Conservation (phyloP, 1,140 invertebrate species). For the Helicoverpa armigera region DNA sequence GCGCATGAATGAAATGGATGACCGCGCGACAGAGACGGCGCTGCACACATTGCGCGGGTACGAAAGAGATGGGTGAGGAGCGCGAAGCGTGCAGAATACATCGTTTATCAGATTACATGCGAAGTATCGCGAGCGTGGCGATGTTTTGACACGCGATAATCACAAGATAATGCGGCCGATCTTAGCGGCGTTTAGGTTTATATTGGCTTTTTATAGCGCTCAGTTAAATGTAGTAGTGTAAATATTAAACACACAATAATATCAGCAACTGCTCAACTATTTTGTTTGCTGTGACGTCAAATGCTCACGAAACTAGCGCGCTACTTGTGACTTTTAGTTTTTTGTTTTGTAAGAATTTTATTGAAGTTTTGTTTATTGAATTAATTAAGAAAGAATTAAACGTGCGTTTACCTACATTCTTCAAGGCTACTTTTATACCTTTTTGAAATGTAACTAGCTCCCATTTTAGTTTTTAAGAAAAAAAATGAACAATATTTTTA, state of each 20-base stretch:
- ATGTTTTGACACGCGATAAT: slow-evolving; percentile 88
- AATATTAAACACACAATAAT: slow-evolving; percentile 61
- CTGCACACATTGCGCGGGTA: slow-evolving; percentile 51
- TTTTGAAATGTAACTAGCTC: neutral
- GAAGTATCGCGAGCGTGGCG: slow-evolving; percentile 86
- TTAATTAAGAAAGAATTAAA: neutral
- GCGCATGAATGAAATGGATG: slow-evolving; percentile 87
- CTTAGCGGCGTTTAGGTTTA: slow-evolving; percentile 84
- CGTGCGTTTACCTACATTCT: neutral
- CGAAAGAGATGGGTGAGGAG: slow-evolving; percentile 68
- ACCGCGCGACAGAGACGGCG: slow-evolving; percentile 72
- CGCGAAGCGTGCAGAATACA: slow-evolving; percentile 84
- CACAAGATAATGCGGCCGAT: slow-evolving; percentile 86
- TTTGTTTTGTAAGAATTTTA: neutral
- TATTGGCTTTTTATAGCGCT: slow-evolving; percentile 83
- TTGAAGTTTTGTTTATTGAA: neutral
- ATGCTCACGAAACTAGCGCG: slow-evolving; percentile 23
- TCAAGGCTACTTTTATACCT: neutral
- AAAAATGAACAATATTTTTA: neutral
- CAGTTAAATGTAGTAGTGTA: slow-evolving; percentile 70
- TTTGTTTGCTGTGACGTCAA: slow-evolving; percentile 68
- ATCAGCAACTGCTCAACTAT: slow-evolving; percentile 43
- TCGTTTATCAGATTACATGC: slow-evolving; percentile 87
- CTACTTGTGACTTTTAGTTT: slow-evolving; percentile 1
- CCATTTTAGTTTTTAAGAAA: too few species aligned